Evolutionary conservation across 2,888 invertebrate genomes (phyloP).

Genomic region (Plebejus argus): DNA sequence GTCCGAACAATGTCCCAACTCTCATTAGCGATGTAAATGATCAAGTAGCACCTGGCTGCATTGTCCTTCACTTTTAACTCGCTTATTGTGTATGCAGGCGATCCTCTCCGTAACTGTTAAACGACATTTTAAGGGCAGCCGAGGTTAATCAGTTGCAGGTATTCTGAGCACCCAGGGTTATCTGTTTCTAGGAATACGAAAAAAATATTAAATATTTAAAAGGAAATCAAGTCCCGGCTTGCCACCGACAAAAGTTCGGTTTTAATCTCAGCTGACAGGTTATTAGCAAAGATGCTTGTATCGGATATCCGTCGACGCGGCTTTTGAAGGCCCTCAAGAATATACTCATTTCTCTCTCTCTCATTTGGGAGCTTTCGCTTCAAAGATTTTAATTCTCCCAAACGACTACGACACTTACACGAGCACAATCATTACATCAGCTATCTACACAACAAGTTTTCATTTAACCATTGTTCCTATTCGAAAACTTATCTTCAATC

Average conservation of each 20-base stretch:
- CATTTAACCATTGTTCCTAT: not conserved
- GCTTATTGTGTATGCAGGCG: slow-evolving; percentile 63
- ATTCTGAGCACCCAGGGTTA: slow-evolving; percentile 37
- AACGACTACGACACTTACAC: not conserved
- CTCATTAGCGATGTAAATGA: slow-evolving; percentile 55
- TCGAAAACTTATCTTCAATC: slow-evolving; percentile 6
- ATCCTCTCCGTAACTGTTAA: slow-evolving; percentile 54
- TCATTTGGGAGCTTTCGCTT: not conserved
- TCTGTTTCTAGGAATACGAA: slow-evolving; percentile 32
- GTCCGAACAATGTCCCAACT: slow-evolving; percentile 48
- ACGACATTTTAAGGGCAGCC: slow-evolving; percentile 46
- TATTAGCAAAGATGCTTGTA: not conserved
- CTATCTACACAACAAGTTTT: not conserved
- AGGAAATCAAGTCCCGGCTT: not conserved
- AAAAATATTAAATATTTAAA: not conserved
- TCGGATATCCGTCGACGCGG: not conserved
- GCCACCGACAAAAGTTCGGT: not conserved
- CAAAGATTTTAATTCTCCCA: not conserved
- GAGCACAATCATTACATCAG: not conserved
- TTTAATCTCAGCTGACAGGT: slow-evolving; percentile 1
- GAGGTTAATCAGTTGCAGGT: slow-evolving; percentile 50
- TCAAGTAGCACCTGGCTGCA: slow-evolving; percentile 58
- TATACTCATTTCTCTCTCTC: not conserved
- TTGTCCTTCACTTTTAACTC: slow-evolving; percentile 63
- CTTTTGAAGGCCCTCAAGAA: not conserved